phyloP scores from a whole-genome alignment of 2,113 vertebrate species.

The Corydoras sp. region DNA sequence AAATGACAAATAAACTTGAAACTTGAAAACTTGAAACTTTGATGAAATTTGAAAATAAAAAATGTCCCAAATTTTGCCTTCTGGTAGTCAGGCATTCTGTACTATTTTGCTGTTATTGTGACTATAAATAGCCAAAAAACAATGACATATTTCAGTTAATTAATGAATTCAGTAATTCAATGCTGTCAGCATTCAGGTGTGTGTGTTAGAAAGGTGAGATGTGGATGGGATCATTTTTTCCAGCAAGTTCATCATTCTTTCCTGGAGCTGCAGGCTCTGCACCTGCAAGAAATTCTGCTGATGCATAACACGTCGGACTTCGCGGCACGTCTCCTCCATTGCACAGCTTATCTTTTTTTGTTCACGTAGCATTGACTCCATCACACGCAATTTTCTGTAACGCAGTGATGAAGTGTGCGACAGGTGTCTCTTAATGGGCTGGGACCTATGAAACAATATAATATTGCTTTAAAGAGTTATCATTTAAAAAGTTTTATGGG shows the following conservation, averaged over 20 bases:
- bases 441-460: slow-evolving; percentile 67
- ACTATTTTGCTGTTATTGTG: too few species aligned
- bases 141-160: background rate
- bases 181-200: slow-evolving; percentile 7
- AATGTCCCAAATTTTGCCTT: too few species aligned
- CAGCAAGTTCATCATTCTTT: slow-evolving; percentile 94
- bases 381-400: slow-evolving; percentile 81
- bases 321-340: slow-evolving; percentile 87
- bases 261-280: slow-evolving; percentile 91
- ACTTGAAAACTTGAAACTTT: too few species aligned
- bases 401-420: slow-evolving; percentile 64
- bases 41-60: too few species aligned
- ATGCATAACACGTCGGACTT: slow-evolving; percentile 85
- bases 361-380: slow-evolving; percentile 90
- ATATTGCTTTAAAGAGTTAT: too few species aligned
- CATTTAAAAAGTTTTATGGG: too few species aligned
- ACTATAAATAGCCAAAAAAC: too few species aligned
- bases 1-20: too few species aligned
- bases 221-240: slow-evolving; percentile 81
- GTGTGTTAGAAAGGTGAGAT: slow-evolving; percentile 30
- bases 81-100: too few species aligned
- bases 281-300: slow-evolving; percentile 94
- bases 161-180: background rate
- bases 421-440: slow-evolving; percentile 69
- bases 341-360: slow-evolving; percentile 81